Conservation (phyloP, 2,888 invertebrate species). For the Caprella mutica region DNA sequence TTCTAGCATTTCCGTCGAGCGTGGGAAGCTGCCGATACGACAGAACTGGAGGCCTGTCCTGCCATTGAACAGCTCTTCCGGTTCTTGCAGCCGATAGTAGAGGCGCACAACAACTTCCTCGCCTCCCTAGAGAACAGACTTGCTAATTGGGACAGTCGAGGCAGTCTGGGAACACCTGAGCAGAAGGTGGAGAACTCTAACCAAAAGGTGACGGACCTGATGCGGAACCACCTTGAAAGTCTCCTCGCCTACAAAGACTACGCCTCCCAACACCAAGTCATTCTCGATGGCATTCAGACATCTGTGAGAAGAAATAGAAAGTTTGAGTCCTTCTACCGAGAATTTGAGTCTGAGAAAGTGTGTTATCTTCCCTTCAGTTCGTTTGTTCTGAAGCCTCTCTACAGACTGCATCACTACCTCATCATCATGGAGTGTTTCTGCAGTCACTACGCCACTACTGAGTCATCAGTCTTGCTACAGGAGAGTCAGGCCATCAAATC, state of each 20-base stretch:
- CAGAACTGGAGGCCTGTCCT: constrained; percentile 52
- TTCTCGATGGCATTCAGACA: constrained; percentile 63
- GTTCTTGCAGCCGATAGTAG: constrained; percentile 60
- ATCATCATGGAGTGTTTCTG: constrained; percentile 54
- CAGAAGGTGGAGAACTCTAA: too few species aligned
- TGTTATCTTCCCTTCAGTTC: constrained; percentile 76
- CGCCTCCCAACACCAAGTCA: constrained; percentile 29
- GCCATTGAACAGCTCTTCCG: constrained; percentile 49
- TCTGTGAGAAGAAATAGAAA: constrained; percentile 57
- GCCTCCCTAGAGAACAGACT: constrained; percentile 64
- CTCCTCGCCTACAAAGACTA: constrained; percentile 59
- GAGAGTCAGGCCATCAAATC: constrained; percentile 57
- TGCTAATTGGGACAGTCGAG: constrained; percentile 53
- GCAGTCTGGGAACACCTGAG: too few species aligned
- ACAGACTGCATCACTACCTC: constrained; percentile 72
- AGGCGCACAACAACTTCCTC: constrained; percentile 67
- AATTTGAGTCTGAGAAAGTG: constrained; percentile 69
- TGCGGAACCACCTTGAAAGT: background rate
- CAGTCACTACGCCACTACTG: background rate
- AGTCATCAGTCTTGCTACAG: constrained; percentile 8
- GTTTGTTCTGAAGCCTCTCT: constrained; percentile 69
- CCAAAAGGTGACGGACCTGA: background rate
- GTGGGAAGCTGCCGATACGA: constrained; percentile 44
- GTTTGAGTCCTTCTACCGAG: constrained; percentile 58
- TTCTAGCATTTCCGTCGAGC: background rate